A percentile compares a stretch with the other conserved stretches of the same genome.
phyloP scores from a whole-genome alignment of 2,888 invertebrate species.

The Copidosoma aretas region DNA sequence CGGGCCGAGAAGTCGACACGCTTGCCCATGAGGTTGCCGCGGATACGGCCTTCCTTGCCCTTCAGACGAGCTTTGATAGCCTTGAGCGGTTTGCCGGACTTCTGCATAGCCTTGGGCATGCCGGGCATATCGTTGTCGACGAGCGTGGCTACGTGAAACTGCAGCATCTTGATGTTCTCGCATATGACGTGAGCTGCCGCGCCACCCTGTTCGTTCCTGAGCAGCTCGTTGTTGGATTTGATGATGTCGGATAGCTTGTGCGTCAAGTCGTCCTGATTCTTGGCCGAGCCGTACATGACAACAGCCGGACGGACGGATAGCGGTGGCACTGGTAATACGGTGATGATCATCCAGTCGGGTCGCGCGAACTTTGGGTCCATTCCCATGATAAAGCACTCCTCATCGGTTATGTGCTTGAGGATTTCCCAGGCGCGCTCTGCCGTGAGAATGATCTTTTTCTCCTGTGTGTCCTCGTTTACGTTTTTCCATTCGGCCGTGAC shows the following conservation, averaged over 20 bases:
- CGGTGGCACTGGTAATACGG: constrained; percentile 96
- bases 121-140: constrained; percentile 99
- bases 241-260: constrained; percentile 99
- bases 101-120: constrained; percentile 97
- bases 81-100: constrained; percentile 97
- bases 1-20: constrained; percentile 99
- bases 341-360: constrained; percentile 99
- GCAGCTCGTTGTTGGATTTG: constrained; percentile 95
- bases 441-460: constrained; percentile 90
- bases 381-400: constrained; percentile 91
- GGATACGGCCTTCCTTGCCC: constrained; percentile 98
- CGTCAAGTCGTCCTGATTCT: constrained; percentile 98
- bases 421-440: constrained; percentile 98
- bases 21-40: constrained; percentile 99
- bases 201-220: constrained; percentile 93
- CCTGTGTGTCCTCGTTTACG: constrained; percentile 97
- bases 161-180: constrained; percentile 97
- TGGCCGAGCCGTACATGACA: constrained; percentile 98
- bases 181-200: constrained; percentile 96
- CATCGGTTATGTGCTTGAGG: constrained; percentile 93
- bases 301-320: constrained; percentile 96
- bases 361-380: constrained; percentile 98
- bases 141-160: constrained; percentile 97
- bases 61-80: constrained; percentile 95
- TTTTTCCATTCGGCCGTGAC: constrained; percentile 98